Conservation (phyloP, 2,797 vertebrate genomes). For the Hippocampus kuda region DNA sequence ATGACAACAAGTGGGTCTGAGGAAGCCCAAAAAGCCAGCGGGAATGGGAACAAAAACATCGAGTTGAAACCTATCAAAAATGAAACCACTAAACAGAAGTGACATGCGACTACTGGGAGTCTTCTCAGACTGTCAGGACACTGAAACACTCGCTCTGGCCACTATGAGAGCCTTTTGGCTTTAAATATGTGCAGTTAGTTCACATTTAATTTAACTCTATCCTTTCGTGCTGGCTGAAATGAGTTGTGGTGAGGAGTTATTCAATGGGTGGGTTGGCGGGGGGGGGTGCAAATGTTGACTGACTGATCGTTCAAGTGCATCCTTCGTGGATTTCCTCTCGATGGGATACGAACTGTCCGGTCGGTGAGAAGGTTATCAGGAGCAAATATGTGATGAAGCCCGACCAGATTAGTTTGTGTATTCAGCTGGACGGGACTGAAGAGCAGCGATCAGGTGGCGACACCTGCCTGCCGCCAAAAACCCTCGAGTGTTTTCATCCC, state of each 20-base stretch:
- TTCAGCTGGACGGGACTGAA: slow-evolving; percentile 45
- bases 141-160: neutral
- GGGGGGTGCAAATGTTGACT: no score
- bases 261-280: neutral
- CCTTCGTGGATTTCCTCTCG: slow-evolving; percentile 38
- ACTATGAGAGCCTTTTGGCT: neutral
- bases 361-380: slow-evolving; percentile 59
- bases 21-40: neutral
- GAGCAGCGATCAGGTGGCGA: slow-evolving; percentile 32
- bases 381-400: slow-evolving; percentile 55
- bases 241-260: neutral
- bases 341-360: slow-evolving; percentile 22
- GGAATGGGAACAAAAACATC: neutral
- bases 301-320: neutral
- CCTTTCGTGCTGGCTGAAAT: neutral
- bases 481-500: neutral
- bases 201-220: neutral
- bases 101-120: neutral
- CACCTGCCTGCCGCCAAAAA: slow-evolving; percentile 30
- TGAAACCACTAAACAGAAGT: neutral
- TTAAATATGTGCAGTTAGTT: neutral
- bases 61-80: neutral
- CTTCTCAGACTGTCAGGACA: neutral
- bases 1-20: neutral
- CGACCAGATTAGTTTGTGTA: slow-evolving; percentile 64